Evolutionary conservation across 92 coral and sea anemone species (phyloP).

Genomic region (Phymanthus crucifer): DNA sequence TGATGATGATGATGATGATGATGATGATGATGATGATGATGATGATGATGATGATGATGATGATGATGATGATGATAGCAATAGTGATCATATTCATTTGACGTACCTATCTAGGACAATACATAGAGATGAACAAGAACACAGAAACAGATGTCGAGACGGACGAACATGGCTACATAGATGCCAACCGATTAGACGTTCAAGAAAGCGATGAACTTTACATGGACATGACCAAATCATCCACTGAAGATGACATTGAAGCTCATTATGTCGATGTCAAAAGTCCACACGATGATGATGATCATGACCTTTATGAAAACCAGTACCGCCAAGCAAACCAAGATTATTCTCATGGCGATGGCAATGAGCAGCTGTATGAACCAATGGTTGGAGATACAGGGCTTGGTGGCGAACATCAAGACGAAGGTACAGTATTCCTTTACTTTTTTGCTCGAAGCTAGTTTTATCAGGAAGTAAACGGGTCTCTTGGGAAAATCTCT

Average conservation of each 20-base stretch:
- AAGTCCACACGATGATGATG: background rate
- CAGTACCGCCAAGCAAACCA: no score
- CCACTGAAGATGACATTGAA: background rate
- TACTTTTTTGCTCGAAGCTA: no score
- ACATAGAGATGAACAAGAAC: background rate
- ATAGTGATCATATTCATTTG: no score
- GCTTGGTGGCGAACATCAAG: background rate
- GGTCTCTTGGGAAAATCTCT: no score
- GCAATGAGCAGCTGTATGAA: conserved; percentile 3
- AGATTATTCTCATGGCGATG: background rate
- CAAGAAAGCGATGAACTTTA: conserved; percentile 4
- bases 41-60: background rate
- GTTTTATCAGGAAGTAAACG: no score
- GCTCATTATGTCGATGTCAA: background rate
- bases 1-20: background rate
- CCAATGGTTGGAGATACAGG: conserved; percentile 1
- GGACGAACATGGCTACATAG: conserved; percentile 7
- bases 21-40: background rate
- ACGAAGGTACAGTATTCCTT: background rate
- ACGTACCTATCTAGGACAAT: background rate
- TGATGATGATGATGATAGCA: no score
- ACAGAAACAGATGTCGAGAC: background rate
- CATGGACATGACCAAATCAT: background rate
- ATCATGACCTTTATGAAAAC: conserved; percentile 1
- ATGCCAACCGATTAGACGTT: background rate